Conservation (phyloP, 2,113 vertebrate species). For the Oreamnos americanus region DNA sequence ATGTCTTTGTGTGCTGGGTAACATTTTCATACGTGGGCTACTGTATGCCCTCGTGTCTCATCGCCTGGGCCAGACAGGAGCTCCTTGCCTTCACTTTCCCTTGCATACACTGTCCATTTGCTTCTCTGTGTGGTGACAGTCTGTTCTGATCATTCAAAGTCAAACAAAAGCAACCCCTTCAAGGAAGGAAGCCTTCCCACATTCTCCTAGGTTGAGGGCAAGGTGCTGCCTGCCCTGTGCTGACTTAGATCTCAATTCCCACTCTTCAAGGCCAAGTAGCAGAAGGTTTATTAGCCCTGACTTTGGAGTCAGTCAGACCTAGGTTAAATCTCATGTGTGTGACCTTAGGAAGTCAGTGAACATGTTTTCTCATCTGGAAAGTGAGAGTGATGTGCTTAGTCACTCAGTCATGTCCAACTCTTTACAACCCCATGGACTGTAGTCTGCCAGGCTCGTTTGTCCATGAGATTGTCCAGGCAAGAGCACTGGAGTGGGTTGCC, state of each 20-base stretch:
- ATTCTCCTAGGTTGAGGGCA: neutral
- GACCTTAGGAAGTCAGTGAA: neutral
- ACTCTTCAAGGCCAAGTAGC: neutral
- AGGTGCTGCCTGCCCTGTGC: neutral
- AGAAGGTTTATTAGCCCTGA: neutral
- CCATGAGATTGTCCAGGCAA: neutral
- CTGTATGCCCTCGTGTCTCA: neutral
- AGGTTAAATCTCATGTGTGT: neutral
- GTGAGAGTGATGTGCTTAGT: neutral
- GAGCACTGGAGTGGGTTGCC: neutral
- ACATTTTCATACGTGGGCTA: neutral
- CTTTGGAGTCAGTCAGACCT: neutral
- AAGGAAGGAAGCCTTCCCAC: neutral
- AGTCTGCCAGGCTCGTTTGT: neutral
- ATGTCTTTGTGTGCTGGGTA: no score
- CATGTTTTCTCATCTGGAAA: neutral
- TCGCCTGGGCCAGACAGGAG: neutral
- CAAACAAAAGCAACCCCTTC: neutral
- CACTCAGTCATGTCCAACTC: neutral
- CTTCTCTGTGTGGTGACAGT: neutral
- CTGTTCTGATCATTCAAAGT: neutral
- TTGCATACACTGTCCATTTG: neutral
- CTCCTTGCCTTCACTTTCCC: neutral
- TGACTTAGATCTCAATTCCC: neutral
- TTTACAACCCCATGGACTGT: neutral